Base-by-base conservation (phyloP, 2,113 vertebrate species). In the Leptobrachium ailaonicum region DNA sequence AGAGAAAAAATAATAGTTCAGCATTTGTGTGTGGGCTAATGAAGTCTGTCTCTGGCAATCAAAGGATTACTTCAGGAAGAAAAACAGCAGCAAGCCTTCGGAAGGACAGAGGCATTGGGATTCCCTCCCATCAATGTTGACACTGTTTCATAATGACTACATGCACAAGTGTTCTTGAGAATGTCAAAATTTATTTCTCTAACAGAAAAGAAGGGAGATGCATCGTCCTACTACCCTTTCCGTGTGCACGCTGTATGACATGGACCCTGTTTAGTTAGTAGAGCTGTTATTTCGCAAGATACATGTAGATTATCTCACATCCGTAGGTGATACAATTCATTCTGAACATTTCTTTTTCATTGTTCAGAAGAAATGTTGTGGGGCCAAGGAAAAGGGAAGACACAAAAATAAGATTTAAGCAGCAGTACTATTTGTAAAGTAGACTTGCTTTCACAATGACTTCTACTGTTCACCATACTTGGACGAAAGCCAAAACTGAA, bases 21-120 rank as follows among this genome's bases (percentile, higher is more conserved):
- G 53, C 7, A n/a, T 58, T 74, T 75, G 72, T 81, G 79, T 81
- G 79, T 81, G 79, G 79, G 79, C 79, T 81, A 75, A 75, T 69
- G 54, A 75, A 75, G 79, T 72, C 72, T 81, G 79, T 75, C 79
- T 74, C 64, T 62, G 72, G 79, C 72, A 81, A 81, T 81, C 64
- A 69, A 81, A 69, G 79, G 71, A 81, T 75, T 81, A 75, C 42
- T 75, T 75, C 54, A 69, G 4, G 54, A 81, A 75, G 79, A 69
- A 81, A 81, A 69, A 42, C 71, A 75, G 72, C 64, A 75, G 53
- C 64, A 62, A 81, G 42, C 64, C 53, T 56, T 62, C 53, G 12
- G 69, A 54, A 69, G 72, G 71, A 75, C 72, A 75, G 64, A 12
- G 45, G 64, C 67, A 81, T 62, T 62, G 54, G 69, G 71, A 62